phyloP scores from a whole-genome alignment of 2,888 invertebrate species.

The Scelioninae gen. 2 region DNA sequence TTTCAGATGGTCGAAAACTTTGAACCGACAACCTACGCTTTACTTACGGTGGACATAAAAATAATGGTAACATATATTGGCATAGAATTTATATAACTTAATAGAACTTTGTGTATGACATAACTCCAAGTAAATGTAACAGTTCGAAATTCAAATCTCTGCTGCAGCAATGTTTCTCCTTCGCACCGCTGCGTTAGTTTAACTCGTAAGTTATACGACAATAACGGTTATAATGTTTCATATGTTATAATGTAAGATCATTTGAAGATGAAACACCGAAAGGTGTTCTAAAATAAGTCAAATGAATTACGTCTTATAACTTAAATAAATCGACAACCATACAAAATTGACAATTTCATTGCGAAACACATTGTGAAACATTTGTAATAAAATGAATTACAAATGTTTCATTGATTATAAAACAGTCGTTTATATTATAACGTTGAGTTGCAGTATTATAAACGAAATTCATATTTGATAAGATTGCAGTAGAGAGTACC shows the following conservation, averaged over 20 bases:
- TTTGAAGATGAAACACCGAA: slow-evolving; percentile 11
- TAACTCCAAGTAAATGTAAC: slow-evolving; percentile 16
- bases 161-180: slow-evolving; percentile 12
- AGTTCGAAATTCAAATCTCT: slow-evolving; percentile 20
- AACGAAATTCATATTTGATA: slow-evolving; percentile 51
- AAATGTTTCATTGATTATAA: slow-evolving; percentile 26
- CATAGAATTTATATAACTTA: background rate
- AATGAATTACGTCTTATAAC: background rate
- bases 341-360: too few species aligned
- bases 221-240: slow-evolving; percentile 24
- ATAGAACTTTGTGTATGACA: slow-evolving; percentile 12
- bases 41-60: too few species aligned
- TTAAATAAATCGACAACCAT: slow-evolving; percentile 16
- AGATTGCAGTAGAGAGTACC: slow-evolving; percentile 38
- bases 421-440: slow-evolving; percentile 16
- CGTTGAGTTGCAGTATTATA: slow-evolving; percentile 28
- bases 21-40: too few species aligned
- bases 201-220: slow-evolving; percentile 30
- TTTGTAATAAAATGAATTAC: slow-evolving; percentile 7
- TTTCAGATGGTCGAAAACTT: too few species aligned
- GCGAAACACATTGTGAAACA: slow-evolving; percentile 3
- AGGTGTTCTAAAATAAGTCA: background rate
- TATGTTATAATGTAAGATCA: slow-evolving; percentile 14
- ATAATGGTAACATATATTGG: slow-evolving; percentile 6
- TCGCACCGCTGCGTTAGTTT: slow-evolving; percentile 4